Base-by-base conservation (phyloP, 2,888 invertebrate species). In the Meganola albula region DNA sequence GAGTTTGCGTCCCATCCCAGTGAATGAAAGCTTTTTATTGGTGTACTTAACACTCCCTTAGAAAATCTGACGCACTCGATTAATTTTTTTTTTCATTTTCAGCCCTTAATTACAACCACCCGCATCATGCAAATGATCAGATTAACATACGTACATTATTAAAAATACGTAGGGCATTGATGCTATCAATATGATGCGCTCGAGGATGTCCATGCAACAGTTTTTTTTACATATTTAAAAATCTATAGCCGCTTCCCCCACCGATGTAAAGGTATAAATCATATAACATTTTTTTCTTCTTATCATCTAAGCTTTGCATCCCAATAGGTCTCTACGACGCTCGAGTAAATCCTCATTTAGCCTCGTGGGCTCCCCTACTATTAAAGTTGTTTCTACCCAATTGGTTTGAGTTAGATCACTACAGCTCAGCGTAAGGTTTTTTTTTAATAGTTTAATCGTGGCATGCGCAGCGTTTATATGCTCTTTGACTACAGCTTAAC, bases 31-130 rank as follows among this genome's bases (percentile, higher is more conserved):
- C 16, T 16, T 16, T 16, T 16, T 16, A 16, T 4, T 26, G 16
- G 4, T 16, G 6, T 6, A 5, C 16, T 16, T 16, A 16, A 16
- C 16, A 16, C 10, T 6, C 32, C 30, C 20, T 33, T 24, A 18
- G 30, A 33, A 40, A 40, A 40, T 37, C 28, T 31, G 30, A 36
- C 27, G 32, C 32, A 33, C 33, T 40, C 32, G 23, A 29, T 28
- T 5, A 5, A 16, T 30, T 32, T 27, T 33, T 32, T 36, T 36
- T 39, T 35, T n/a, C 28, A 27, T 39, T 34, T 34, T 32, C 24
- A 28, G 27, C 28, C 12, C 25, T 28, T 34, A 31, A 12, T 16
- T 34, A 39, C 27, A 11, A 39, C 38, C 26, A 30, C 25, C 24
- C 34, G 13, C 34, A 34, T 28, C 28, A 28, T 34, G 34, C 27